Percentiles rank a stretch among this genome's conserved stretches.
Evolutionary conservation across 1,140 invertebrate species (phyloP).

Genomic region (Zaprionus africanus): DNA sequence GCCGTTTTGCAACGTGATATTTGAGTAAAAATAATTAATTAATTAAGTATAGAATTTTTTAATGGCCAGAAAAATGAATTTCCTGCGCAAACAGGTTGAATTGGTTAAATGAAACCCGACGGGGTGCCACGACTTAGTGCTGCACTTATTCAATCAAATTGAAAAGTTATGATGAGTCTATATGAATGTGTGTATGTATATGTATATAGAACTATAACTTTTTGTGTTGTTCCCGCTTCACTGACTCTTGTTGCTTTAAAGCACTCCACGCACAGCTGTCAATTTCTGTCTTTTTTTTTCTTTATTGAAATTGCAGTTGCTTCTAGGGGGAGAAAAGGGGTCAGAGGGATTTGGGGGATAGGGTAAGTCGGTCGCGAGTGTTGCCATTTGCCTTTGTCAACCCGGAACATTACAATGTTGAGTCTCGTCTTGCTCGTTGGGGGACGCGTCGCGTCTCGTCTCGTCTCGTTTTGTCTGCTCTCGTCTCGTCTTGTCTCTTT

Average conservation of each 20-base stretch:
- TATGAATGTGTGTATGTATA: background rate
- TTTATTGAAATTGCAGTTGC: slow-evolving; percentile 21
- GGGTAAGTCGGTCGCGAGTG: background rate
- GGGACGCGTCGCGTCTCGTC: slow-evolving; percentile 13
- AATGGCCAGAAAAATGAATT: background rate
- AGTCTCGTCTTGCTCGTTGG: slow-evolving; percentile 11
- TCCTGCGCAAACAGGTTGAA: slow-evolving; percentile 13
- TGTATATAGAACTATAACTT: background rate
- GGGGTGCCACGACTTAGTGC: background rate
- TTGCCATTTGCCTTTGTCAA: slow-evolving; percentile 40
- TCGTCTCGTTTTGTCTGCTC: slow-evolving; percentile 20
- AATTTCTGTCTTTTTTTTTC: slow-evolving; percentile 28
- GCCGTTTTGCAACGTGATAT: background rate
- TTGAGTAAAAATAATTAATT: slow-evolving; percentile 27
- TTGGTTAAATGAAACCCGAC: slow-evolving; percentile 12
- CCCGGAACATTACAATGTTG: slow-evolving; percentile 31
- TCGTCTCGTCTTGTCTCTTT: slow-evolving; percentile 40
- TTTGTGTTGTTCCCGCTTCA: background rate
- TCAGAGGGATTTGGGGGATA: background rate
- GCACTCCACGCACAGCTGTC: slow-evolving; percentile 24
- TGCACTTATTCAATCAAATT: background rate
- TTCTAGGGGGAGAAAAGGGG: background rate
- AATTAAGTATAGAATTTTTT: slow-evolving; percentile 18
- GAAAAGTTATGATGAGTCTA: background rate
- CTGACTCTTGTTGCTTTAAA: slow-evolving; percentile 8